Evolutionary conservation across 1,140 invertebrate species (phyloP), one percentile per base, ranked within the genome.

Genomic region (Hirudo medicinalis): DNA sequence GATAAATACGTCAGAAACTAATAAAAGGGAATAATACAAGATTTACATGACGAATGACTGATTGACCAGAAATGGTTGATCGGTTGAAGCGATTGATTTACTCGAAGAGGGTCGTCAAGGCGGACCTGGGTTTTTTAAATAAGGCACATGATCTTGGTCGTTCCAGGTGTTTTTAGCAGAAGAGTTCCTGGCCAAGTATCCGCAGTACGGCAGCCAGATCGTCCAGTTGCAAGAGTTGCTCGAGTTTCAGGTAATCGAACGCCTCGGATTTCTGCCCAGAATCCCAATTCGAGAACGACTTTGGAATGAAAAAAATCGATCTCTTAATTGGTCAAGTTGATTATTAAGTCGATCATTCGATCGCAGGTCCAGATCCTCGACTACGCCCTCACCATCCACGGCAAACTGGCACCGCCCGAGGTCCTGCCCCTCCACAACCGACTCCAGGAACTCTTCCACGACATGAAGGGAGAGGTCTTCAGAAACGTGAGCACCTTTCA

Each of bases 351-450:
- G 53, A 27, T 49, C 11, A 9, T 15, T 49, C 1, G 13, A 49
- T 15, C 43, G 29, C 75, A 85, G 82, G 76, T 86, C 43, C 77
- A 85, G 72, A 87, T 94, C 0, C 81, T 95, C 2, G 91, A 94
- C 75, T 87, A 87, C 53, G 91, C 89, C 0, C 79, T 95, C 0
- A 82, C 87, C 19, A 79, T 94, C 17, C 91, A 96, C 79, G 91
- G 89, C 0, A 86, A 89, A 75, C 82, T 94, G 54, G 91, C 90
- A 2, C 89, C 91, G 0, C 77, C 86, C 0, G 89, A 88, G 19
- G 88, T 95, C 0, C 89, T 90, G 73, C 92, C 92, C 1, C 78
- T 97, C 36, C 92, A 96, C 76, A 88, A 89, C 76, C 86, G 90
- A 71, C 82, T 97, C 9, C 84, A 91, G n/a, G 91, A 94, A 78